Conservation (phyloP, 2,888 invertebrate species). For the Mesorhabditis sp. region DNA sequence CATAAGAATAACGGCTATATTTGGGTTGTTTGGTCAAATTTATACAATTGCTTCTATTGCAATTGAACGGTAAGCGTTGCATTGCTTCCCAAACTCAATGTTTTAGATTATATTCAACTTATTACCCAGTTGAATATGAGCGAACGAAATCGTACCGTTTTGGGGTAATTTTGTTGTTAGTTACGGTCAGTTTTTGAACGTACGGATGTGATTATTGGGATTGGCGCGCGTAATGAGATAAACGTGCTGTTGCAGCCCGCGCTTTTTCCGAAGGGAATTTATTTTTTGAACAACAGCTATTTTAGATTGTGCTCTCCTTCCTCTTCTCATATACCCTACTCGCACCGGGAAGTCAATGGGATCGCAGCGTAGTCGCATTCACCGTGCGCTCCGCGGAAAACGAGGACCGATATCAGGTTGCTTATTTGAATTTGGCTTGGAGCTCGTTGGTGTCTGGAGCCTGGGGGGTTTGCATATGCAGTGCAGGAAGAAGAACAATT, state of each 20-base stretch:
- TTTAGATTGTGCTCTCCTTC: not conserved
- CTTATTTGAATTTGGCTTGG: not conserved
- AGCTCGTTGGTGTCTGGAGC: too few species aligned
- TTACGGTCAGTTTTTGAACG: not conserved
- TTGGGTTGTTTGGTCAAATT: not conserved
- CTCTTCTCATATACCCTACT: not conserved
- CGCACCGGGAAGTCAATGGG: slow-evolving; percentile 3
- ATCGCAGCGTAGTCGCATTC: slow-evolving; percentile 4
- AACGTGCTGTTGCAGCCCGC: not conserved
- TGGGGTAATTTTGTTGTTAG: not conserved
- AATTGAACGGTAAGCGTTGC: not conserved
- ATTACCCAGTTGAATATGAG: slow-evolving; percentile 6
- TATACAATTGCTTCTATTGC: not conserved
- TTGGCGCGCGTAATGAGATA: not conserved
- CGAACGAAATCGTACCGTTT: not conserved
- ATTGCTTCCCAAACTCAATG: not conserved
- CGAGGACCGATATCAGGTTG: slow-evolving; percentile 2
- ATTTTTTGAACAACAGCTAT: not conserved
- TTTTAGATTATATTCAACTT: not conserved
- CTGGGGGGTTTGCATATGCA: too few species aligned
- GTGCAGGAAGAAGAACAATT: too few species aligned
- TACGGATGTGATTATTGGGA: not conserved
- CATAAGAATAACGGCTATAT: not conserved
- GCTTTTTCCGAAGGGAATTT: not conserved
- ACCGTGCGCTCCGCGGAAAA: not conserved